A percentile compares a stretch with the other conserved stretches of the same genome.
phyloP scores from a whole-genome alignment of 1,140 invertebrate genomes.

The Rhagoletis zephyria region DNA sequence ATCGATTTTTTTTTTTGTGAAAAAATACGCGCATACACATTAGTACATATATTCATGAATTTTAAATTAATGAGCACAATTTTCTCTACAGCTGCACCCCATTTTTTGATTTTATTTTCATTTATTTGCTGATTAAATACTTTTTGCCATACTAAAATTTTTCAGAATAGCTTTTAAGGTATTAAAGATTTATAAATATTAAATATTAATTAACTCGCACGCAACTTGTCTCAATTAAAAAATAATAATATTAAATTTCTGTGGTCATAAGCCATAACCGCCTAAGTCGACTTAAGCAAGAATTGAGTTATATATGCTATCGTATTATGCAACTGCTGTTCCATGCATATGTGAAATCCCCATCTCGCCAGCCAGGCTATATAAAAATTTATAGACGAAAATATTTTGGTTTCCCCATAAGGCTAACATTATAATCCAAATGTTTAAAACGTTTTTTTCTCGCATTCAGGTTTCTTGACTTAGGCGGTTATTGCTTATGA shows the following conservation, averaged over 20 bases:
- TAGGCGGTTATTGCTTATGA: too few species aligned
- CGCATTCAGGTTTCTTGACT: too few species aligned
- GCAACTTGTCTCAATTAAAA: neutral
- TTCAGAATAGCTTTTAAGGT: neutral
- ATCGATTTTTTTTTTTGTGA: neutral
- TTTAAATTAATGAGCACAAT: constrained; percentile 14
- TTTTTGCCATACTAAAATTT: neutral
- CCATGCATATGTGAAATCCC: too few species aligned
- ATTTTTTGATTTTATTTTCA: constrained; percentile 1
- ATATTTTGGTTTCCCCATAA: too few species aligned
- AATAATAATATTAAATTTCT: neutral
- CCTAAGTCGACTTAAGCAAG: too few species aligned
- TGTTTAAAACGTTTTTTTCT: too few species aligned
- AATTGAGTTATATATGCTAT: too few species aligned
- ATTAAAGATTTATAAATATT: neutral
- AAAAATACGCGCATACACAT: neutral
- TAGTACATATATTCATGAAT: neutral
- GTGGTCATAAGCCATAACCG: too few species aligned
- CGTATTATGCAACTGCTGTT: too few species aligned
- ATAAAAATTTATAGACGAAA: too few species aligned
- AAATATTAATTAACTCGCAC: constrained; percentile 5
- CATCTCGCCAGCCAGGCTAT: too few species aligned
- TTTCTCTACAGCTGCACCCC: neutral
- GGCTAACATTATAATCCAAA: too few species aligned
- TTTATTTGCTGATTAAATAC: neutral